Percentiles rank a stretch among this genome's conserved stretches.
Evolutionary conservation across 2,888 invertebrate genomes (phyloP).

Genomic region (Clepsis dumicolana): DNA sequence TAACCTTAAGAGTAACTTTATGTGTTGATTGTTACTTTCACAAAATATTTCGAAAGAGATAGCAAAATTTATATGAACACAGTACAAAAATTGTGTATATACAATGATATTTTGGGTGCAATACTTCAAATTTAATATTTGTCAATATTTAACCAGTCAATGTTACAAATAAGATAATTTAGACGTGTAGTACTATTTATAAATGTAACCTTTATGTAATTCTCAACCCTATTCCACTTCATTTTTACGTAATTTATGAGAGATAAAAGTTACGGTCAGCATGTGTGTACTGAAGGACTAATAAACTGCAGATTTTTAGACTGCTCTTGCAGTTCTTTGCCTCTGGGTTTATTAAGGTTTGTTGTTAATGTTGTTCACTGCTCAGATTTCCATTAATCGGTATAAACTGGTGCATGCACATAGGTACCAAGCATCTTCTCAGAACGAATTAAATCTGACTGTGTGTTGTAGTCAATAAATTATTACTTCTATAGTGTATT

Average conservation of each 20-base stretch:
- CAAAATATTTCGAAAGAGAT: slow-evolving; percentile 6
- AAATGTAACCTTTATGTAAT: background rate
- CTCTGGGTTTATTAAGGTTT: background rate
- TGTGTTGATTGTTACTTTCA: slow-evolving; percentile 3
- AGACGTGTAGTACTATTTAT: slow-evolving; percentile 20
- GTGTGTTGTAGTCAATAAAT: background rate
- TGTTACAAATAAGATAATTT: slow-evolving; percentile 21
- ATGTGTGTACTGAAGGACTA: background rate
- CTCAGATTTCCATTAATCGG: background rate
- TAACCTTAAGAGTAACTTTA: slow-evolving; percentile 7
- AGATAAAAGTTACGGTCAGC: background rate
- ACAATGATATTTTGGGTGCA: slow-evolving; percentile 58
- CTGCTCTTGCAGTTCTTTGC: background rate
- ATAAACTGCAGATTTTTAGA: background rate
- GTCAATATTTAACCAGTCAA: slow-evolving; percentile 42
- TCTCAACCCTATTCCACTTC: background rate
- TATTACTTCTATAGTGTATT: background rate
- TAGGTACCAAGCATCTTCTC: no score
- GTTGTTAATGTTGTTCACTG: no score
- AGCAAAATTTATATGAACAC: slow-evolving; percentile 47
- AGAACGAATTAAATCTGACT: background rate
- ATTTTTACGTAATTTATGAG: background rate
- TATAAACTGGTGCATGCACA: background rate
- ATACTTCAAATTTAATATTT: slow-evolving; percentile 52
- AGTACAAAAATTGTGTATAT: slow-evolving; percentile 52